These are phyloP conservation scores for Holothuria leucospilota DNA, from an alignment of 53 echinoderm and acorn worm genomes.

Conservation along the genomic window DNA sequence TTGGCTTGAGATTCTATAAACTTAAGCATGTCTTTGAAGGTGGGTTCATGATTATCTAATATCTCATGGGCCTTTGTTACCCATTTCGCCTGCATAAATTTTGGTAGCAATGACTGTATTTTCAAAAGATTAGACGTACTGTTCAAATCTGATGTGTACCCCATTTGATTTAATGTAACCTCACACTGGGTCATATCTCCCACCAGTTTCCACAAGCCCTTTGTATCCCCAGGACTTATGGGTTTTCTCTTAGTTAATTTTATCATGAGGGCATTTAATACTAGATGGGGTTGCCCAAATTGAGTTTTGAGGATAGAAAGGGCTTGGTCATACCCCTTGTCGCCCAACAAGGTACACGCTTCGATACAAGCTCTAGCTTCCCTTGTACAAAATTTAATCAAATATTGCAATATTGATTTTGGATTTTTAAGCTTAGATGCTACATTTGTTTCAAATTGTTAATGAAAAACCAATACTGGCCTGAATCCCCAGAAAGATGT, in stretches of 20 bases:
- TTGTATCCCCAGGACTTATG: conserved; percentile 36
- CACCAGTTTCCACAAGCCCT: conserved; percentile 47
- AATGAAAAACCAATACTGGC: conserved; percentile 40
- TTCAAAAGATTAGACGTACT: conserved; percentile 33
- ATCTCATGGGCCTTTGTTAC: conserved; percentile 51
- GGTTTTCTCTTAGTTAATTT: conserved; percentile 41
- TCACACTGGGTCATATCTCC: conserved; percentile 43
- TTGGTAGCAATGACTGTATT: conserved; percentile 12
- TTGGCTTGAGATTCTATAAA: neutral
- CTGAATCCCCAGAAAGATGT: conserved; percentile 43
- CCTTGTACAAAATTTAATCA: conserved; percentile 43
- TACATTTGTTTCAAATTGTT: conserved; percentile 20
- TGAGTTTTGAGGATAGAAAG: conserved; percentile 37
- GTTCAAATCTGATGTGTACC: conserved; percentile 41
- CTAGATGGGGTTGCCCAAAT: conserved; percentile 54
- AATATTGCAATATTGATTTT: conserved; percentile 13
- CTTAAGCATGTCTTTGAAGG: conserved; percentile 29
- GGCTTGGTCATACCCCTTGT: conserved; percentile 45
- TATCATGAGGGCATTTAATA: conserved; percentile 42
- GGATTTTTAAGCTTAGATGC: conserved; percentile 11
- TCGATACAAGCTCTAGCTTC: conserved; percentile 34
- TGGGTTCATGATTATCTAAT: conserved; percentile 28
- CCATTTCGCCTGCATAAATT: conserved; percentile 42
- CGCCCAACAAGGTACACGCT: conserved; percentile 50
- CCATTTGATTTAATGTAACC: conserved; percentile 34